A percentile compares a stretch with the other conserved stretches of the same genome.
phyloP scores from a whole-genome alignment of 1,140 invertebrate genomes.

The Bombus picipes region DNA sequence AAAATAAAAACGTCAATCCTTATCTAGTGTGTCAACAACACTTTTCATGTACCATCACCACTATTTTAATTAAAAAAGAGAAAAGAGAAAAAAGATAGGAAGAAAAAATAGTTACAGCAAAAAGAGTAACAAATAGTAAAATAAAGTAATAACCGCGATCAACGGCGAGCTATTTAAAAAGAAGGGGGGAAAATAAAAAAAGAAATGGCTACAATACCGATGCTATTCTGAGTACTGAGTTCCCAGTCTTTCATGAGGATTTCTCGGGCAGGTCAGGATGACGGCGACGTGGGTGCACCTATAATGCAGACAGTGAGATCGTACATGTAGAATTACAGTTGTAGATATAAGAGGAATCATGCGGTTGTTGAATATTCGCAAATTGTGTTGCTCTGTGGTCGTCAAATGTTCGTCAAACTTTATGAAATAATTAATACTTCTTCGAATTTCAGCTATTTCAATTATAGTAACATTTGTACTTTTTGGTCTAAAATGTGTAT shows the following conservation, averaged over 20 bases:
- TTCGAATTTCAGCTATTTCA: not conserved
- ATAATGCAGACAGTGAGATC: conserved; percentile 81
- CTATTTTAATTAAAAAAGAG: not conserved
- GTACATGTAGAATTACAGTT: conserved; percentile 68
- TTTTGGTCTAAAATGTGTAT: too few species aligned
- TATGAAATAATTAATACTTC: not conserved
- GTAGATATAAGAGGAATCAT: conserved; percentile 33
- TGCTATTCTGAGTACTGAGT: conserved; percentile 84
- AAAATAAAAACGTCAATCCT: too few species aligned
- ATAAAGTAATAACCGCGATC: conserved; percentile 5
- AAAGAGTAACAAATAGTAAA: conserved; percentile 7
- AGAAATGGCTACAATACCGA: conserved; percentile 82
- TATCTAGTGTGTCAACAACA: too few species aligned
- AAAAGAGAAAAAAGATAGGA: not conserved
- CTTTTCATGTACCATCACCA: too few species aligned
- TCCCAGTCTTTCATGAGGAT: conserved; percentile 84
- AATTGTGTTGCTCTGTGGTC: not conserved
- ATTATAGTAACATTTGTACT: not conserved
- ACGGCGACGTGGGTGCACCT: conserved; percentile 82
- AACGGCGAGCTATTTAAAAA: conserved; percentile 28
- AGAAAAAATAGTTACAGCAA: conserved; percentile 45
- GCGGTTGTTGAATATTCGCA: conserved; percentile 38
- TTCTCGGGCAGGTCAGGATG: conserved; percentile 83
- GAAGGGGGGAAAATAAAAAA: conserved; percentile 73
- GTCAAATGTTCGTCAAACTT: not conserved